Percentiles rank a stretch among this genome's conserved stretches.
Evolutionary conservation across 2,113 vertebrate species (phyloP).

Genomic region (Pollachius pollachius): DNA sequence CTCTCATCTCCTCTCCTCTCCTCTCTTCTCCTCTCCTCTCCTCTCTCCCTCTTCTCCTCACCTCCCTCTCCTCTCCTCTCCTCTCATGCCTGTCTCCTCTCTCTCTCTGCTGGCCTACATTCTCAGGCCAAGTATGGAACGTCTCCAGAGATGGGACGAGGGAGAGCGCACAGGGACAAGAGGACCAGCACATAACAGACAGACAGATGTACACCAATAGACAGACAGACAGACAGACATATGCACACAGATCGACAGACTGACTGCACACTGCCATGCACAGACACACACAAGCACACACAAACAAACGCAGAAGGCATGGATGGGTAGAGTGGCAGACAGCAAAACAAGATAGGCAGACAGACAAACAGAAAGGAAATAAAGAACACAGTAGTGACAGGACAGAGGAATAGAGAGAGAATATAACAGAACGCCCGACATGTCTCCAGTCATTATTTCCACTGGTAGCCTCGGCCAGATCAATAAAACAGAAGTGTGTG

Average conservation of each 20-base stretch:
- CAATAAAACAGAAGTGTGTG: conserved; percentile 36
- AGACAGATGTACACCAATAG: neutral
- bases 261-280: too few species aligned
- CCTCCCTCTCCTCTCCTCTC: neutral
- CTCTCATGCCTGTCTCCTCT: neutral
- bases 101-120: conserved; percentile 6
- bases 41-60: neutral
- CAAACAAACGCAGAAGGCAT: too few species aligned
- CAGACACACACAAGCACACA: too few species aligned
- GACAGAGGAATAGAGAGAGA: neutral
- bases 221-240: neutral
- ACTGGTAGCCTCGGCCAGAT: conserved; percentile 46
- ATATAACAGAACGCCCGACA: conserved; percentile 29
- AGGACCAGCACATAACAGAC: neutral
- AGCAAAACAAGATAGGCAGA: neutral
- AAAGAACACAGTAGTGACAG: neutral
- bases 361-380: neutral
- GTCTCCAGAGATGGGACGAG: conserved; percentile 2
- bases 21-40: neutral
- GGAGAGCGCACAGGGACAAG: neutral
- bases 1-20: neutral
- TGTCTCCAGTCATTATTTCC: conserved; percentile 51
- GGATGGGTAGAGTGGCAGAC: neutral
- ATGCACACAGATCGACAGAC: neutral
- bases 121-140: conserved; percentile 5